Evolutionary conservation across 2,113 vertebrate species (phyloP).

Genomic region (Oophaga pumilio): DNA sequence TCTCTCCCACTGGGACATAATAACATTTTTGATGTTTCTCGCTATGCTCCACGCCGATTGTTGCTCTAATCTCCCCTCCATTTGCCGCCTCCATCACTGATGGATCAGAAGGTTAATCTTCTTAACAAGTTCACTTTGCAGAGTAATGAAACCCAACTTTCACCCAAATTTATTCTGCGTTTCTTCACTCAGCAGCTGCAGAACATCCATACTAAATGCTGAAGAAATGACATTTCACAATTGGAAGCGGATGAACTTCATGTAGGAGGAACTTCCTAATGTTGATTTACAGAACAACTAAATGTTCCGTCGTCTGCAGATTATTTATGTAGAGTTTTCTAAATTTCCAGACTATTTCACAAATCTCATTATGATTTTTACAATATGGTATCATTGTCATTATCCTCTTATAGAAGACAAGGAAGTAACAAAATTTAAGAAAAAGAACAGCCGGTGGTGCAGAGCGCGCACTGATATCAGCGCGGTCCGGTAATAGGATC

Average conservation of each 20-base stretch:
- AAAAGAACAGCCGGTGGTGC: too few species aligned
- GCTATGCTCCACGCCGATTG: neutral
- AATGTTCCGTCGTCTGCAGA: neutral
- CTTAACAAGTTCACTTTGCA: neutral
- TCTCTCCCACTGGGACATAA: neutral
- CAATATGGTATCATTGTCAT: too few species aligned
- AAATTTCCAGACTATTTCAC: too few species aligned
- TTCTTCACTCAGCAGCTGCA: neutral
- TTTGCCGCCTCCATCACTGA: neutral
- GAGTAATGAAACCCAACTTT: slow-evolving; percentile 4
- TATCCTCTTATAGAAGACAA: too few species aligned
- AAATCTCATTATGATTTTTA: too few species aligned
- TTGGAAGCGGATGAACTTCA: too few species aligned
- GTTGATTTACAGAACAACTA: neutral
- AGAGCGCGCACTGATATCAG: too few species aligned
- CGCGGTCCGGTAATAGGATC: too few species aligned
- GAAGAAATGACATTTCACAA: neutral
- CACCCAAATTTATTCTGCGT: neutral
- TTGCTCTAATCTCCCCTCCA: neutral
- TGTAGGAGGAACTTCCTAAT: neutral
- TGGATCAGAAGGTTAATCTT: slow-evolving; percentile 18
- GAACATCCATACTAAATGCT: neutral
- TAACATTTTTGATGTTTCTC: neutral
- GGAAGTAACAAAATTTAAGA: too few species aligned
- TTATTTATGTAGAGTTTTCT: neutral